A percentile compares a stretch with the other conserved stretches of the same genome.
These are phyloP conservation scores for Scaptomyza tumidula DNA, from an alignment of 2,888 invertebrate species.

Conservation along the genomic window DNA sequence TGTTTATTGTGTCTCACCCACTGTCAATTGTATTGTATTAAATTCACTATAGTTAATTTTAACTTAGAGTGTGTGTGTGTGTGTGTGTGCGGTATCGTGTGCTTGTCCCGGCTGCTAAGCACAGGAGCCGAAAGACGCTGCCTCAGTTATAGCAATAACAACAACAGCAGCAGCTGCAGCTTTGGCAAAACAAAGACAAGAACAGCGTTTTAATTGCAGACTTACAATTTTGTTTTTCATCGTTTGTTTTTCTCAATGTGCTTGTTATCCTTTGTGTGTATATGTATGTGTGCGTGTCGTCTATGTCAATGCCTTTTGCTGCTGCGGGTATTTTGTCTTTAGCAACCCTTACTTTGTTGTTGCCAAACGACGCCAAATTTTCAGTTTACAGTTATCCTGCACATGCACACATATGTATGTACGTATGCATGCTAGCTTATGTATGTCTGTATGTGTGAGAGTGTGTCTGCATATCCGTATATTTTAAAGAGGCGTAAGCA, in stretches of 20 bases:
- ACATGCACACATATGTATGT: background rate
- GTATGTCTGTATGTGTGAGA: background rate
- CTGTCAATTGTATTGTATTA: constrained; percentile 68
- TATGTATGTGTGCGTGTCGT: constrained; percentile 21
- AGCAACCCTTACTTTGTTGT: constrained; percentile 45
- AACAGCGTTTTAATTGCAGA: constrained; percentile 31
- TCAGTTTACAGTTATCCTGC: constrained; percentile 33
- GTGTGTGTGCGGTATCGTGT: constrained; percentile 8
- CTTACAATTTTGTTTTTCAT: constrained; percentile 12
- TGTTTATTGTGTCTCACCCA: background rate
- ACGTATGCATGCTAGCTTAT: background rate
- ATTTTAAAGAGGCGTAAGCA: constrained; percentile 9
- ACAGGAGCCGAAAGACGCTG: constrained; percentile 32
- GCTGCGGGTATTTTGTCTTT: constrained; percentile 6
- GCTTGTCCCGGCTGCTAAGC: constrained; percentile 40
- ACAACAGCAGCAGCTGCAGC: constrained; percentile 13
- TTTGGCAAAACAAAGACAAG: constrained; percentile 24
- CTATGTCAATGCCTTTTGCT: constrained; percentile 37
- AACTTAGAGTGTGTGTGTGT: constrained; percentile 2
- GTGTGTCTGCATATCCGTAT: background rate
- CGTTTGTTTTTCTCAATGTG: constrained; percentile 32
- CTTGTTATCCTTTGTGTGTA: constrained; percentile 50
- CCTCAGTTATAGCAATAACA: constrained; percentile 17
- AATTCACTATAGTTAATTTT: constrained; percentile 65
- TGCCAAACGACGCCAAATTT: constrained; percentile 25